Percentiles rank a stretch among this genome's conserved stretches.
Evolutionary conservation across 2,113 vertebrate species (phyloP).

Genomic region (Procavia capensis): DNA sequence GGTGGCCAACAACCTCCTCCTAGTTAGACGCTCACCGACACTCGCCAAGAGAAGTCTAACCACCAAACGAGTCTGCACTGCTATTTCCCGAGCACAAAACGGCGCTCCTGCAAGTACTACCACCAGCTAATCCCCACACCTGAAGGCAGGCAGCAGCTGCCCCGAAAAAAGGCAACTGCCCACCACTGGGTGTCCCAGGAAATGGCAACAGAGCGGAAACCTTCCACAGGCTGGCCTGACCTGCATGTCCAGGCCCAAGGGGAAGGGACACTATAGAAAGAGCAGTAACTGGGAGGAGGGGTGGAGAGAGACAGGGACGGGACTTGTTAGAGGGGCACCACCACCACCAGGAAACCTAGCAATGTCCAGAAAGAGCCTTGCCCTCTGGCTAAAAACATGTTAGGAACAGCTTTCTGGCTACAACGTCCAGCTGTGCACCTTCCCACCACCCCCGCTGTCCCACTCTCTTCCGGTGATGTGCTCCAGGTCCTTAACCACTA

Average conservation of each 20-base stretch:
- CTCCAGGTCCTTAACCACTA: conserved; percentile 75
- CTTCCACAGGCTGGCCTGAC: neutral
- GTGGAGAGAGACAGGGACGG: neutral
- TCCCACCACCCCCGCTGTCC: too few species aligned
- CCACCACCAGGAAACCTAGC: neutral
- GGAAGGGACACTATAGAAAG: neutral
- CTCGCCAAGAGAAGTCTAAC: neutral
- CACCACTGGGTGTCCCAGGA: neutral
- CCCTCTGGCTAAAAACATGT: neutral
- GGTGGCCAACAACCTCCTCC: neutral
- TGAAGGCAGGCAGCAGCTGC: neutral
- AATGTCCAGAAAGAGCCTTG: neutral
- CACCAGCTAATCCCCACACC: neutral
- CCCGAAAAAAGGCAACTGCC: neutral
- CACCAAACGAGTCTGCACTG: neutral
- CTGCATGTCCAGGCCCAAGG: neutral
- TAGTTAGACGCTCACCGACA: too few species aligned
- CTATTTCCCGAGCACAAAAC: neutral
- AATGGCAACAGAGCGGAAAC: neutral
- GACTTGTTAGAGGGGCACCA: neutral
- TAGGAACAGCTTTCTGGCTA: neutral
- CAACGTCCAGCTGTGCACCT: neutral
- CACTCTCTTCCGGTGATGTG: too few species aligned
- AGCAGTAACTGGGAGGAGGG: neutral
- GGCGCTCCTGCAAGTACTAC: neutral